Evolutionary conservation across 2,113 vertebrate species (phyloP), one percentile per base, ranked within the genome.

Genomic region (Bubo blakistoni): DNA sequence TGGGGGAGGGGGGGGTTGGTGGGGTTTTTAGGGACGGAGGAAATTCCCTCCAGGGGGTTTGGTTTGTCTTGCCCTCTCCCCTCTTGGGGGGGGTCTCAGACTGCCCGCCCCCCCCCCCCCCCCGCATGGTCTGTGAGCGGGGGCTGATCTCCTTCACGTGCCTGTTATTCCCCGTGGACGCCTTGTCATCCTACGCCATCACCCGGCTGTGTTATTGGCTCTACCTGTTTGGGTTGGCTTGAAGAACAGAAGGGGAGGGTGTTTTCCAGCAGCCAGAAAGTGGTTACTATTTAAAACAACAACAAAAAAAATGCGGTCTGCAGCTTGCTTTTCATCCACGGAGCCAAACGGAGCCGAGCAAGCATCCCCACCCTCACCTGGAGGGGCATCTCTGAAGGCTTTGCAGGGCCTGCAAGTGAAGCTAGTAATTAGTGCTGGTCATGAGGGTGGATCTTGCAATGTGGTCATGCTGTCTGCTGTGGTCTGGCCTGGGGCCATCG

Each of bases 231-330:
- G 63, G 57, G 19, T 44, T 93, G 95, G 86, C 83, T 83, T 83
- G 47, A 29, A 84, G 76, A 88, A 93, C 91, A 96, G 93, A 81
- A 95, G 81, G 61, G 84, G 57, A 95, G 88, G 81, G 72, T 87
- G 91, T 91, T 95, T 93, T 96, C 83, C 93, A 92, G 77, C 74
- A 95, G 80, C 44, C 44, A 79, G 81, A 94, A 74, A 69, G 71
- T 63, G 55, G 78, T 81, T 92, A 62, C 84, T 93, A 90, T 87
- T 96, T 96, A 94, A 95, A 97, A 97, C 80, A 86, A 69, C 73
- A n/a, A 30, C 46, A 72, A 61, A 70, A 34, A n/a, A 55, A 29
- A 10, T 2, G 69, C 4, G 16, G 74, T 94, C 47, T 87, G 40
- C 51, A 82, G 69, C 81, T 79, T 78, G 87, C 79, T 92, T 90